phyloP scores from a whole-genome alignment of 2,113 vertebrate species.

The Labeo catla region DNA sequence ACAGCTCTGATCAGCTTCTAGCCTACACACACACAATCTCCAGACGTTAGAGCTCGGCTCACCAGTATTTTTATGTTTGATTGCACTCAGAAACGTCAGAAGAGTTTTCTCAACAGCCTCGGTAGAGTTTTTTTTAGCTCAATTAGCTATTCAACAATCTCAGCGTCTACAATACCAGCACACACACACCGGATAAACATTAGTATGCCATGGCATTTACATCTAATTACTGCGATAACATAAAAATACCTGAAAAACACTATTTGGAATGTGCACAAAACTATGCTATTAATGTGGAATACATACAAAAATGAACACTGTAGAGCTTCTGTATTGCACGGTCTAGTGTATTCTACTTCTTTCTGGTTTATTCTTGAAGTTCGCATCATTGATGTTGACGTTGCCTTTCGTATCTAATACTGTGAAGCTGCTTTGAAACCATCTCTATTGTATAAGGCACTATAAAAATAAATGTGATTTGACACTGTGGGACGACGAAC shows the following conservation, averaged over 20 bases:
- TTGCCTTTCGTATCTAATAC: not conserved
- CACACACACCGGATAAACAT: not conserved
- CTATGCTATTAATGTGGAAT: not conserved
- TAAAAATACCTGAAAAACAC: not conserved
- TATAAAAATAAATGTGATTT: not conserved
- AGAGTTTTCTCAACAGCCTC: not conserved
- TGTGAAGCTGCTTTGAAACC: not conserved
- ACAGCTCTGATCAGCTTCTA: constrained; percentile 6
- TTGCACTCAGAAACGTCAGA: not conserved
- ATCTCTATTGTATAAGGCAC: too few species aligned
- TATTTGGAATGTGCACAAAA: not conserved
- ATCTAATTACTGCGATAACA: not conserved
- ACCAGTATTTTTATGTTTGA: not conserved
- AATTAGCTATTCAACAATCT: not conserved
- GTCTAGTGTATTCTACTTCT: not conserved
- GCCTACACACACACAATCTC: not conserved
- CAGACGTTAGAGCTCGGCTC: not conserved
- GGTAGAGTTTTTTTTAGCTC: not conserved
- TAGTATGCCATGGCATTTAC: not conserved
- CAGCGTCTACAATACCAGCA: not conserved
- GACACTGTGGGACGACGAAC: too few species aligned
- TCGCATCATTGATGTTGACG: not conserved
- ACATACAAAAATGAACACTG: too few species aligned
- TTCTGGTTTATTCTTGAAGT: too few species aligned
- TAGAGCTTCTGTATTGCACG: too few species aligned